Base-by-base conservation (phyloP, 2,113 vertebrate genomes). In the Ochotona princeps region DNA sequence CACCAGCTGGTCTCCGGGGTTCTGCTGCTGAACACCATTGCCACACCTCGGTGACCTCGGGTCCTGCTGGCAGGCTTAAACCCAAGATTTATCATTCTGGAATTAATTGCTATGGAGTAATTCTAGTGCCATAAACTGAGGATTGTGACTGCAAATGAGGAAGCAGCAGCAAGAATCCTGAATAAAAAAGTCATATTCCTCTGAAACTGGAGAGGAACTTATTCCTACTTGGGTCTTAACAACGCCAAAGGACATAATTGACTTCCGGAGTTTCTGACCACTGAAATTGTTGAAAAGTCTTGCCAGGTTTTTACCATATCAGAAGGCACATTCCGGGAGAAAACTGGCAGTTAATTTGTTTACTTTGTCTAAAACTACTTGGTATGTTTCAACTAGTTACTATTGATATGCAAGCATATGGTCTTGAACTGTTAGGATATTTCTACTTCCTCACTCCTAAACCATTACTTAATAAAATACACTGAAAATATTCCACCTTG, bases 91-190 rank as follows among this genome's bases (percentile, higher is more conserved):
- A 76, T 95, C 96, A 97, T 93, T 93, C 97, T 97, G 95, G 79
- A 92, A 96, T 97, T 95, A 94, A 88, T 96, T 92, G 82, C 83
- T 70, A 85, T 95, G 79, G 95, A 94, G 96, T 95, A 97, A 96
- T 85, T 94, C 63, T 79, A 95, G 93, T 96, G 89, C 84, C 93
- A 89, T 94, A 93, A 90, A 74, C 23, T 47, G 38, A 95, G 89
- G 96, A 97, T 92, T 97, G 94, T 96, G 93, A 95, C 96, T 97
- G 94, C 87, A 96, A 97, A 89, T 90, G 92, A 86, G 93, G 97
- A 97, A 96, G 94, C 97, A 97, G n/a, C n/a, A n/a, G 30, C 14
- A 86, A 85, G 47, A 67, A 65, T 96, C 95, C 85, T 66, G 5
- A 94, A 92, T 96, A 92, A 97, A 89, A 85, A 97, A 96, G 91